phyloP scores from a whole-genome alignment of 2,888 invertebrate species.

The Cyclophora albipunctata region DNA sequence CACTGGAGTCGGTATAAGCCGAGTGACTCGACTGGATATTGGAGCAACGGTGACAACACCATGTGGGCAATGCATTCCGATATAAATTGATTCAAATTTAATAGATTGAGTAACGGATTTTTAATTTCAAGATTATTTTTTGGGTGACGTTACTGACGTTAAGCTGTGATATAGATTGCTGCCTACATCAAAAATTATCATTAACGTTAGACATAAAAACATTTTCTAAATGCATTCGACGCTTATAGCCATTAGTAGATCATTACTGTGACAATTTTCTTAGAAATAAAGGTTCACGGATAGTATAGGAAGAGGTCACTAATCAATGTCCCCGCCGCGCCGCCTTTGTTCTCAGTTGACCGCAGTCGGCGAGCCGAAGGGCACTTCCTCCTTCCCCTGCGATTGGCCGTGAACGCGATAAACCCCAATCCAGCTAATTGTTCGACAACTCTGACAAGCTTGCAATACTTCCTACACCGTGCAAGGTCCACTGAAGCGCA shows the following conservation, averaged over 20 bases:
- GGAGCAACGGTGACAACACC: slow-evolving; percentile 14
- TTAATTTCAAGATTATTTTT: slow-evolving; percentile 9
- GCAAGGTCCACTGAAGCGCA: slow-evolving; percentile 16
- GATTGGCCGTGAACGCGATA: slow-evolving; percentile 47
- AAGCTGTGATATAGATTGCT: background rate
- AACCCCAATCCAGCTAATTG: slow-evolving; percentile 33
- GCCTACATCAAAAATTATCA: too few relatives aligned
- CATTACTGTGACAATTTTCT: too few relatives aligned
- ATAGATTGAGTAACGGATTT: slow-evolving; percentile 15
- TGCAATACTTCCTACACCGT: slow-evolving; percentile 22
- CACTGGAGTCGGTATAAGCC: slow-evolving; percentile 18
- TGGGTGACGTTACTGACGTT: slow-evolving; percentile 11
- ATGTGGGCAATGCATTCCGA: slow-evolving; percentile 21
- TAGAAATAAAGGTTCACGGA: slow-evolving; percentile 39
- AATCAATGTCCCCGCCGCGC: slow-evolving; percentile 53
- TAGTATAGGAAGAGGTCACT: slow-evolving; percentile 42
- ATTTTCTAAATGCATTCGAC: too few relatives aligned
- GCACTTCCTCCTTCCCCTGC: slow-evolving; percentile 54
- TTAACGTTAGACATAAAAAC: too few relatives aligned
- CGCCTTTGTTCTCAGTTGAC: slow-evolving; percentile 61
- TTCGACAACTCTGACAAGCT: slow-evolving; percentile 14
- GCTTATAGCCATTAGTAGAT: too few relatives aligned
- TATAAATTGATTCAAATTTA: slow-evolving; percentile 19
- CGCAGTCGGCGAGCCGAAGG: slow-evolving; percentile 53
- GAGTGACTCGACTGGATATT: slow-evolving; percentile 17